A percentile compares a stretch with the other conserved stretches of the same genome.
Evolutionary conservation across 2,888 invertebrate species (phyloP).

Genomic region (Cephus runcator): DNA sequence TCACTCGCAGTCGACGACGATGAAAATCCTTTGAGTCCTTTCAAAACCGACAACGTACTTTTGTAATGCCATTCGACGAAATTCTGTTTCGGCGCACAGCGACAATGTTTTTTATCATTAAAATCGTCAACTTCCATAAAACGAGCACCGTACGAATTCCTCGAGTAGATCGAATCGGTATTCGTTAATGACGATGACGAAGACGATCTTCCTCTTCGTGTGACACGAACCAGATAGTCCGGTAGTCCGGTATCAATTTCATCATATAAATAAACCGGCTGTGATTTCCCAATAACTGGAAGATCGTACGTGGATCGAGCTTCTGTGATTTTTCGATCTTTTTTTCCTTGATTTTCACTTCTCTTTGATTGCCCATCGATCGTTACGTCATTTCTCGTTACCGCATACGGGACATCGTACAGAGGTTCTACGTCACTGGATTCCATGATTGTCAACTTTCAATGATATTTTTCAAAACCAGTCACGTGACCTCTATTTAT

Average conservation of each 20-base stretch:
- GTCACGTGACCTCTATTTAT: neutral
- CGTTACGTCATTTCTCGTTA: neutral
- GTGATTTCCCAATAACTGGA: neutral
- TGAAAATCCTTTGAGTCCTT: slow-evolving; percentile 1
- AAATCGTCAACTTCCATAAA: neutral
- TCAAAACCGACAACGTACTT: slow-evolving; percentile 14
- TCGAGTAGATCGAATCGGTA: neutral
- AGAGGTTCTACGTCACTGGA: neutral
- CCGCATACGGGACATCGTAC: neutral
- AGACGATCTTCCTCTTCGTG: neutral
- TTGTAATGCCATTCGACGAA: slow-evolving; percentile 20
- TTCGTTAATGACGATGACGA: neutral
- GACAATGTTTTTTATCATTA: slow-evolving; percentile 5
- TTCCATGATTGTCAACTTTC: neutral
- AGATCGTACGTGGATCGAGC: neutral
- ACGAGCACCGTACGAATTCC: slow-evolving; percentile 6
- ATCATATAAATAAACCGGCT: neutral
- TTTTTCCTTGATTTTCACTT: neutral
- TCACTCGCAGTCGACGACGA: slow-evolving; percentile 5
- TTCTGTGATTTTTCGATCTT: neutral
- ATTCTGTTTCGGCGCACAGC: slow-evolving; percentile 13
- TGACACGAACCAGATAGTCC: neutral
- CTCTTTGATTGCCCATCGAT: neutral
- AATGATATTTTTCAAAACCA: neutral
- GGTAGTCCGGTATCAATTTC: neutral